Evolutionary conservation across 2,888 invertebrate species (phyloP).

Genomic region (Eupelmus urozonus): DNA sequence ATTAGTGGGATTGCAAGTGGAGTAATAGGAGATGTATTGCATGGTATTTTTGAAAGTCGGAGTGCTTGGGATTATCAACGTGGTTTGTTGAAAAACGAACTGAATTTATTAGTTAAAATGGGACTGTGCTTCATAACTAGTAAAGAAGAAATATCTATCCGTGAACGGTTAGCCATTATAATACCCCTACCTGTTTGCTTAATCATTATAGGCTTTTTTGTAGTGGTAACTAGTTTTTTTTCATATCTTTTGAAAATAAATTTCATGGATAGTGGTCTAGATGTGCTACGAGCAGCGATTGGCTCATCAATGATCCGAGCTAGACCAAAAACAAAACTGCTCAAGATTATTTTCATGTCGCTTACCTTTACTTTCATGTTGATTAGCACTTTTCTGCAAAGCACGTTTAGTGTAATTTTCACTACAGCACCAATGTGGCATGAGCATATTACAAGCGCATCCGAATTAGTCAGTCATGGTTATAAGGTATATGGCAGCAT

Average conservation of each 20-base stretch:
- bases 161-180: not conserved
- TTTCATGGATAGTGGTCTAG: not conserved
- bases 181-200: no score
- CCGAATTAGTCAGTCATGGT: not conserved
- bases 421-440: not conserved
- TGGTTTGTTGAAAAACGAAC: slow-evolving; percentile 24
- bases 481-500: not conserved
- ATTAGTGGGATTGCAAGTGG: not conserved
- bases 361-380: not conserved
- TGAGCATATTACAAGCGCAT: not conserved
- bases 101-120: not conserved
- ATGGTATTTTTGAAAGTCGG: slow-evolving; percentile 5
- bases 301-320: not conserved
- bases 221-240: not conserved
- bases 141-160: not conserved
- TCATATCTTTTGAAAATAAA: not conserved
- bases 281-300: not conserved
- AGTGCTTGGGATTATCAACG: slow-evolving; percentile 8
- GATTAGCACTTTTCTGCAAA: not conserved
- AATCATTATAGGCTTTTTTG: no score
- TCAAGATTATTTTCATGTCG: not conserved
- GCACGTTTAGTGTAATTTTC: slow-evolving; percentile 10
- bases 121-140: slow-evolving; percentile 15
- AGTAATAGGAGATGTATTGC: not conserved
- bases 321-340: not conserved